A percentile compares a stretch with the other conserved stretches of the same genome.
These are phyloP conservation scores for Oxycera nigricornis DNA, from an alignment of 2,888 invertebrate genomes.

Conservation along the genomic window DNA sequence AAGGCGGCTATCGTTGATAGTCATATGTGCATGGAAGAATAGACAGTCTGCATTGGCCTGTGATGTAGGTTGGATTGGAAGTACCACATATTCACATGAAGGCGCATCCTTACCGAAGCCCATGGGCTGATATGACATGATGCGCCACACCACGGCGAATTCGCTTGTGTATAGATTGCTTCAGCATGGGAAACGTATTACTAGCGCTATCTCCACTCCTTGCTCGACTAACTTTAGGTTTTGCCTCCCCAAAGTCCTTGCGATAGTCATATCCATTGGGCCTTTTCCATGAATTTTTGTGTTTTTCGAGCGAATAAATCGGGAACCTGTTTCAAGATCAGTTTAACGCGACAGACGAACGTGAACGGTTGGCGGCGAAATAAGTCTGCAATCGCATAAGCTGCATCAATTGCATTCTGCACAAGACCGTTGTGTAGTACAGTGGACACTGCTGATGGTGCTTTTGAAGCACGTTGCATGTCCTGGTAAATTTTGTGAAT, in stretches of 20 bases:
- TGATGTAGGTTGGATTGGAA: neutral
- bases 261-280: neutral
- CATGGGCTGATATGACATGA: constrained; percentile 27
- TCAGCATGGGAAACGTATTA: neutral
- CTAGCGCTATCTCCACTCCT: constrained; percentile 3
- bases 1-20: neutral
- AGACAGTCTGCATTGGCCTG: constrained; percentile 7
- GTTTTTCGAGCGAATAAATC: constrained; percentile 26
- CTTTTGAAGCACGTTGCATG: neutral
- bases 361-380: constrained; percentile 56
- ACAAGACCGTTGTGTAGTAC: neutral
- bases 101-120: constrained; percentile 15
- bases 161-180: neutral
- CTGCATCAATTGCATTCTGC: constrained; percentile 3
- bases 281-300: constrained; percentile 20
- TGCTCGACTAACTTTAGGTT: neutral
- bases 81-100: neutral
- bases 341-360: constrained; percentile 62
- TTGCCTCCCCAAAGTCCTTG: neutral
- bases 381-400: neutral
- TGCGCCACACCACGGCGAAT: constrained; percentile 13
- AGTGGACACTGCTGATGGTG: neutral
- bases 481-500: neutral
- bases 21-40: neutral
- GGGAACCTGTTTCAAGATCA: constrained; percentile 49